A percentile compares a stretch with the other conserved stretches of the same genome.
phyloP scores from a whole-genome alignment of 92 coral and sea anemone genomes.

The Heteractis magnifica region DNA sequence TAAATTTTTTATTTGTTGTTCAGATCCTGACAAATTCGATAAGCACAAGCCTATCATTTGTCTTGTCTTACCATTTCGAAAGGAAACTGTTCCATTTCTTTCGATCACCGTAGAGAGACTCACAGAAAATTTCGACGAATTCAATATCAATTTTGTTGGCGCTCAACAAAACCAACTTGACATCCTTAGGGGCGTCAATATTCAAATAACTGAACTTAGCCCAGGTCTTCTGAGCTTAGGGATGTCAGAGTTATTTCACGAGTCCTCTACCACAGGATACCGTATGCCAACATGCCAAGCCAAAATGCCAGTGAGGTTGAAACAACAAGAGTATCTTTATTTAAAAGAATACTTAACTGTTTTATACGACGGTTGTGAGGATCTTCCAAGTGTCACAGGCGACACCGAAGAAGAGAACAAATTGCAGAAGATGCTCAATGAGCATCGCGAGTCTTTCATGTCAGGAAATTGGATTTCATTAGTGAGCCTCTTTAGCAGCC shows the following conservation, averaged over 20 bases:
- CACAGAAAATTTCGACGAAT: constrained; percentile 70
- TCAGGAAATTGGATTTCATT: constrained; percentile 81
- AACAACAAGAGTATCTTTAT: constrained; percentile 61
- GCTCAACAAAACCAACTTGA: constrained; percentile 29
- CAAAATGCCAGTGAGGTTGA: constrained; percentile 42
- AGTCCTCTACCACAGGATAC: constrained; percentile 34
- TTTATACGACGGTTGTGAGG: constrained; percentile 73
- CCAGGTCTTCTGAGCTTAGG: constrained; percentile 62
- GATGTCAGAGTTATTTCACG: constrained; percentile 38
- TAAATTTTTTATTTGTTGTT: constrained; percentile 71
- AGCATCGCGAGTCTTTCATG: constrained; percentile 68
- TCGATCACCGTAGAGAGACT: constrained; percentile 68
- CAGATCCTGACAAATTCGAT: constrained; percentile 84
- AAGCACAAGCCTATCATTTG: constrained; percentile 77
- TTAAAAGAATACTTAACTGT: constrained; percentile 63
- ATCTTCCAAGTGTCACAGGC: constrained; percentile 35
- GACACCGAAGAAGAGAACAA: constrained; percentile 46
- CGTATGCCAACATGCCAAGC: constrained; percentile 79
- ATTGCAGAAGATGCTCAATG: constrained; percentile 45
- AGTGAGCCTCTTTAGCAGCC: constrained; percentile 66
- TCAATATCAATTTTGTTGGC: constrained; percentile 47
- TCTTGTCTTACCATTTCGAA: constrained; percentile 63
- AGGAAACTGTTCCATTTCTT: constrained; percentile 47
- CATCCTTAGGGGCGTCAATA: constrained; percentile 14
- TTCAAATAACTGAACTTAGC: constrained; percentile 41